Base-by-base conservation (phyloP, 2,888 invertebrate genomes). In the Himalopsyche kuldschensis region DNA sequence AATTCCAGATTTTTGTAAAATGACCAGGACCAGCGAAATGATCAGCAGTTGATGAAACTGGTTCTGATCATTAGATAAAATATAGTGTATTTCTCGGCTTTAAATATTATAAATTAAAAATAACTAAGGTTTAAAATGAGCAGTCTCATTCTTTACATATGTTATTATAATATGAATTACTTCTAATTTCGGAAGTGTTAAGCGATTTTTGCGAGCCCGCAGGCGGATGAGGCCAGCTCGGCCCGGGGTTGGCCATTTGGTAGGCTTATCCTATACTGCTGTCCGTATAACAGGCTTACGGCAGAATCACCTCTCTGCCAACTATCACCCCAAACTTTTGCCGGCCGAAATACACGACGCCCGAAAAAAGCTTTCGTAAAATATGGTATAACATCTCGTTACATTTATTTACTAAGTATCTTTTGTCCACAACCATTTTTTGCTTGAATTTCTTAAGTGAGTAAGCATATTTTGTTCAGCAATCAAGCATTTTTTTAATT, bases 271-370 rank as follows among this genome's bases (percentile, higher is more conserved):
- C 84, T 81, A 30, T 81, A 83, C 81, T 85, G 78, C 78, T 63
- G 75, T 78, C 55, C 83, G 81, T 85, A 79, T 85, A 85, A 85
- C 82, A 30, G 83, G 84, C 84, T 85, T 83, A 85, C 75, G 79
- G 76, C 75, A 27, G 30, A 55, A 55, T 55, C 55, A 55, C 55
- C 55, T 55, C 55, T 20, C 55, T 55, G 15, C 55, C n/a, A 55
- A 55, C 55, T 55, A 55, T 55, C n/a, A 24, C 55, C 55, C 55
- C 55, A 55, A 55, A 24, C 55, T 24, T 20, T 47, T 15, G 24
- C 76, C 55, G 75, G 47, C 69, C 80, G 35, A 69, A 41, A n/a
- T 27, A 30, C 27, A 17, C 75, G 27, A 32, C 6, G 27, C 10
- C 31, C 6, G 3, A n/a, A 17, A n/a, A n/a, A 17, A 31, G 31